These are phyloP conservation scores for Microcebus lehilahytsara DNA, from an alignment of 2,113 vertebrate species.

Conservation along the genomic window DNA sequence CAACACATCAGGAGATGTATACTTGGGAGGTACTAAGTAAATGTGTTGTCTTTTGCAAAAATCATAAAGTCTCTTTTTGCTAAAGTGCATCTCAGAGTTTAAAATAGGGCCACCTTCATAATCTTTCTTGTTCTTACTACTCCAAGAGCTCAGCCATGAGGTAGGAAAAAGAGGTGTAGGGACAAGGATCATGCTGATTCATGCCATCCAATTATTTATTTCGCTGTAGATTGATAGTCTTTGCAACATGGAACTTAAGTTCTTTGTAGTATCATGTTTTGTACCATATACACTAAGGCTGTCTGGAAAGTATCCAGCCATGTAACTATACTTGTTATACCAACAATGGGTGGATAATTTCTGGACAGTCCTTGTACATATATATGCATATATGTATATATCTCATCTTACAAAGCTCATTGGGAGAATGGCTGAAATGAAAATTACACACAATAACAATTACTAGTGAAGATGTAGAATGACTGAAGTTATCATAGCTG, in stretches of 20 bases:
- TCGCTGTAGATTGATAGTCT: not conserved
- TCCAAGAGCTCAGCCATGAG: not conserved
- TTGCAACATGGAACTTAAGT: not conserved
- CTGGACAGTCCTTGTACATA: not conserved
- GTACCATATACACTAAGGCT: not conserved
- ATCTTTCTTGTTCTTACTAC: not conserved
- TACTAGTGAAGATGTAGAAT: not conserved
- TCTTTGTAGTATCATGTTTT: not conserved
- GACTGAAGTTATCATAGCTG: not conserved
- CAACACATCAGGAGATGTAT: not conserved
- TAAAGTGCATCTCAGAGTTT: not conserved
- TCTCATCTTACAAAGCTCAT: not conserved
- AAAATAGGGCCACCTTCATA: not conserved
- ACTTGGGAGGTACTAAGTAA: not conserved
- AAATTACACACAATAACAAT: not conserved
- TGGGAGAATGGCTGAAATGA: not conserved
- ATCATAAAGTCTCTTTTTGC: not conserved
- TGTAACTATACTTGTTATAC: too few relatives aligned
- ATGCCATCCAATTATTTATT: not conserved
- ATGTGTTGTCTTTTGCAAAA: accelerated
- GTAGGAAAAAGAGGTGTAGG: not conserved
- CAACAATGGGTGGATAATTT: too few relatives aligned
- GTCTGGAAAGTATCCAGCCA: too few relatives aligned
- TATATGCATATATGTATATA: not conserved
- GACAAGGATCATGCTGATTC: not conserved